phyloP scores from a whole-genome alignment of 2,888 invertebrate species.

The Tiliacea aurago region DNA sequence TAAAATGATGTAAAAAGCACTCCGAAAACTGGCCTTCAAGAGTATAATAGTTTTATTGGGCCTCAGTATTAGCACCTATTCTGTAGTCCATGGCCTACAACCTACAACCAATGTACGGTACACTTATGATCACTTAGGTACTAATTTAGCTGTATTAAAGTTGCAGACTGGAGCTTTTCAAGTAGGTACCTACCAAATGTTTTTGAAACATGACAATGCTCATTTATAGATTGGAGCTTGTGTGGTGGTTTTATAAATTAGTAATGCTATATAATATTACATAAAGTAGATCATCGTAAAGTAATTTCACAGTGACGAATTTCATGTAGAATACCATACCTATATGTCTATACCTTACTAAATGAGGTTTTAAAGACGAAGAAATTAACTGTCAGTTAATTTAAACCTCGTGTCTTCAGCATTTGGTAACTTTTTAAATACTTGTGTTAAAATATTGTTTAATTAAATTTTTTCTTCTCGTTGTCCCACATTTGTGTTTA shows the following conservation, averaged over 20 bases:
- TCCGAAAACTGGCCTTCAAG: constrained; percentile 17
- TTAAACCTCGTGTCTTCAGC: constrained; percentile 28
- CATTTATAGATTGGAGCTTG: constrained; percentile 50
- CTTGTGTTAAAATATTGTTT: constrained; percentile 20
- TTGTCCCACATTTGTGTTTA: constrained; percentile 1
- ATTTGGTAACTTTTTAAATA: constrained; percentile 25
- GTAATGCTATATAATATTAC: constrained; percentile 41
- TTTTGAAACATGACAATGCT: constrained; percentile 55
- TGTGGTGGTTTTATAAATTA: constrained; percentile 47
- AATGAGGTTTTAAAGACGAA: constrained; percentile 12
- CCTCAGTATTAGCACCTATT: constrained; percentile 37
- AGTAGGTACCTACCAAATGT: constrained; percentile 32
- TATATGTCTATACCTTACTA: constrained; percentile 18
- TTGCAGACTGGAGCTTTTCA: constrained; percentile 39
- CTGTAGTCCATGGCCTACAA: constrained; percentile 57
- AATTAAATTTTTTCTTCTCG: neutral
- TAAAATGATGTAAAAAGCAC: constrained; percentile 33
- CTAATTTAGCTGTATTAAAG: constrained; percentile 51
- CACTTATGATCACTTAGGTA: constrained; percentile 55
- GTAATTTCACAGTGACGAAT: constrained; percentile 17
- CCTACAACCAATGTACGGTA: constrained; percentile 53
- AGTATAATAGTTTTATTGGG: constrained; percentile 21
- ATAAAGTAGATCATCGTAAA: constrained; percentile 40
- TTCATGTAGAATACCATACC: constrained; percentile 40
- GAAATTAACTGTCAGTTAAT: constrained; percentile 3